These are phyloP conservation scores for Chlorocebus sabaeus DNA, from an alignment of 2,113 vertebrate genomes.

Conservation along the genomic window DNA sequence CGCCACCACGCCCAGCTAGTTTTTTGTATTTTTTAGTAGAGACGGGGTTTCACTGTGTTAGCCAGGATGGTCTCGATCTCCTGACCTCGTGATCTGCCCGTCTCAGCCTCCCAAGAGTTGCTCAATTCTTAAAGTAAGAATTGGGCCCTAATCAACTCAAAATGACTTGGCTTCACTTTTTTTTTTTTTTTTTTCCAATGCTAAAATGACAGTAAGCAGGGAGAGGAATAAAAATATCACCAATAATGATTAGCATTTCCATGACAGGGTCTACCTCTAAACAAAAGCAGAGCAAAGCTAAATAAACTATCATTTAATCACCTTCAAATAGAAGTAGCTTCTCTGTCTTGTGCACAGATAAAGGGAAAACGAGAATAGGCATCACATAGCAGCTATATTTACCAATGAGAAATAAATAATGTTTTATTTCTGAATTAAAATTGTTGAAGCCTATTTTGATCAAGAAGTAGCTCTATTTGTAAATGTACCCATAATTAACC, in stretches of 20 bases:
- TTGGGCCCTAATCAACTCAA: background rate
- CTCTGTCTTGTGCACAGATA: background rate
- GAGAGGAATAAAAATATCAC: background rate
- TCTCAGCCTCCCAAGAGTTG: background rate
- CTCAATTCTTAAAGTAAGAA: rapidly evolving
- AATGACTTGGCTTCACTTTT: background rate
- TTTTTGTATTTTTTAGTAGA: too few species aligned
- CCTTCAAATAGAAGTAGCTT: rapidly evolving
- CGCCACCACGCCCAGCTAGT: too few species aligned
- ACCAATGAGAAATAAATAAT: background rate
- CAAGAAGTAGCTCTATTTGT: background rate
- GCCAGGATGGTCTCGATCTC: too few species aligned
- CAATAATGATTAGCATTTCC: too few species aligned
- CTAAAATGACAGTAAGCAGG: rapidly evolving
- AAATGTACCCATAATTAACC: background rate
- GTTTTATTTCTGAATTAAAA: background rate
- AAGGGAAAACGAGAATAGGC: rapidly evolving
- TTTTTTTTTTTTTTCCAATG: background rate
- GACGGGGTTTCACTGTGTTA: too few species aligned
- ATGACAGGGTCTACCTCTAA: background rate
- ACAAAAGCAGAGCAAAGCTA: background rate
- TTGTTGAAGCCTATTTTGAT: background rate
- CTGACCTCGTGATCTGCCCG: too few species aligned
- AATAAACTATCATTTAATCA: background rate
- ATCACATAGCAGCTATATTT: rapidly evolving